These are phyloP conservation scores for Oreochromis tanganicae DNA, from an alignment of 2,113 vertebrate species.

Conservation along the genomic window DNA sequence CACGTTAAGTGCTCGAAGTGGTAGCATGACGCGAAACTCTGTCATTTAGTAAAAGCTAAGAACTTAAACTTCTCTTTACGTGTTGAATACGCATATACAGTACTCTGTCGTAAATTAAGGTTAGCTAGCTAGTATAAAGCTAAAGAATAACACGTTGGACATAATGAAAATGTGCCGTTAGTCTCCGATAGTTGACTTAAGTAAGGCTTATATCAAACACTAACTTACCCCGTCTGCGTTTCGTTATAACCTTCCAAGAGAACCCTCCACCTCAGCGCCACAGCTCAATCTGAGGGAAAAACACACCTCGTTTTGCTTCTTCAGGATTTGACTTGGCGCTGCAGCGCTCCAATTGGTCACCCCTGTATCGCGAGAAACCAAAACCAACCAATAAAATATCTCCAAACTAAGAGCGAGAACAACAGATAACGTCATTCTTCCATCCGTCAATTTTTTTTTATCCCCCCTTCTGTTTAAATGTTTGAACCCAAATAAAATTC, in stretches of 20 bases:
- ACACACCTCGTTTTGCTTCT: neutral
- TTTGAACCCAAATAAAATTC: conserved; percentile 73
- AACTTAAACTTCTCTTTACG: neutral
- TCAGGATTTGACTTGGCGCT: conserved; percentile 50
- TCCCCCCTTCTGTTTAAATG: conserved; percentile 35
- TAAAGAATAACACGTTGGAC: neutral
- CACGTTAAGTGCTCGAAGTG: neutral
- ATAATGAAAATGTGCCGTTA: neutral
- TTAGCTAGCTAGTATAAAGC: neutral
- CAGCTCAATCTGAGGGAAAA: neutral
- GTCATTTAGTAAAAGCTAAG: neutral
- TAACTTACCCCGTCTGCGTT: neutral
- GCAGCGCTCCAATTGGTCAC: conserved; percentile 50
- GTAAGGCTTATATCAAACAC: neutral
- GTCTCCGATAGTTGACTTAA: rapidly evolving
- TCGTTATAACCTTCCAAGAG: neutral
- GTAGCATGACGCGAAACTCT: neutral
- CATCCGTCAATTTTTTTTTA: neutral
- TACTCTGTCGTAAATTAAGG: neutral
- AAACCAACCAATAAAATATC: conserved; percentile 26
- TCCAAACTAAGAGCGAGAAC: neutral
- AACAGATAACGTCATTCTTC: neutral
- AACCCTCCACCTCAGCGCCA: neutral
- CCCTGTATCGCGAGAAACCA: conserved; percentile 10
- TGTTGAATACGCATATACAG: neutral